phyloP scores from a whole-genome alignment of 2,113 vertebrate species.

The Puma concolor region DNA sequence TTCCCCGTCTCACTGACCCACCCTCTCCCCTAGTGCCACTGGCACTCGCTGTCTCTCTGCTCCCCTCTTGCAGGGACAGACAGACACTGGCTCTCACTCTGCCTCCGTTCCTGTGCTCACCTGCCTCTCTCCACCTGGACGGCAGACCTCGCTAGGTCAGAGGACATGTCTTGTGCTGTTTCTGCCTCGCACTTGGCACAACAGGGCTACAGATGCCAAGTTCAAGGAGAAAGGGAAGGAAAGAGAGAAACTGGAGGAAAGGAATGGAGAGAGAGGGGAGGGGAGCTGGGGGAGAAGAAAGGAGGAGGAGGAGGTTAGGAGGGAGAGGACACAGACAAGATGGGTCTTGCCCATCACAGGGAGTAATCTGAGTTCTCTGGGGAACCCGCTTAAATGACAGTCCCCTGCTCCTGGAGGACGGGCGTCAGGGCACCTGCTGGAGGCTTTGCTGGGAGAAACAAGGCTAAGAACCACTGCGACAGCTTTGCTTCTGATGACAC shows the following conservation, averaged over 20 bases:
- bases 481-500: background rate
- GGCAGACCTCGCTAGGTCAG: too few relatives aligned
- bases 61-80: too few relatives aligned
- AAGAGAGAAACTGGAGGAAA: background rate
- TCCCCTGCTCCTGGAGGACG: background rate
- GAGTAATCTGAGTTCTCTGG: background rate
- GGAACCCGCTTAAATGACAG: rapidly evolving
- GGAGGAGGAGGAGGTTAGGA: background rate
- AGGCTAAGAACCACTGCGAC: rapidly evolving
- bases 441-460: too few relatives aligned
- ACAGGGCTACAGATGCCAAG: rapidly evolving
- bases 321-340: background rate
- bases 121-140: background rate
- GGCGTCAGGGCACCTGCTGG: background rate
- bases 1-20: too few relatives aligned
- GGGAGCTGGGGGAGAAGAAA: background rate
- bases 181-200: background rate
- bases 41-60: background rate
- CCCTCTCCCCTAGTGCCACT: background rate
- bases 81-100: rapidly evolving
- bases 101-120: too few relatives aligned
- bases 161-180: background rate
- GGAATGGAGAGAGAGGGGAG: too few relatives aligned
- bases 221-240: background rate
- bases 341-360: too few relatives aligned